Conservation (phyloP, 2,113 vertebrate genomes). For the Eublepharis macularius region DNA sequence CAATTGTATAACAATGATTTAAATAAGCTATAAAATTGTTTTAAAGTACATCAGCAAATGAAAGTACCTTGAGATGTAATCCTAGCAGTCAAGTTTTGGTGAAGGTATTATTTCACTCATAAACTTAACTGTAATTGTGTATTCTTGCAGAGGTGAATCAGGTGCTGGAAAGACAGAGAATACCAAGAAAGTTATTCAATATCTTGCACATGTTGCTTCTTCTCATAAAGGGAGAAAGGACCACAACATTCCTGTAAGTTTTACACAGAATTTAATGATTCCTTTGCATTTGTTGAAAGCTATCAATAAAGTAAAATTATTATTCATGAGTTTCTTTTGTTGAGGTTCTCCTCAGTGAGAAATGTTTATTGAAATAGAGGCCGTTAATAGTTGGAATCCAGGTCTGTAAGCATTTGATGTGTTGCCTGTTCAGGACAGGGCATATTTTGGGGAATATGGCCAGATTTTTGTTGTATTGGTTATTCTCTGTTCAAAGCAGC, state of each 20-base stretch:
- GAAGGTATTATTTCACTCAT: not conserved
- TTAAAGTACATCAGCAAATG: not conserved
- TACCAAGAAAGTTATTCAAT: conserved; percentile 99
- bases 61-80: not conserved
- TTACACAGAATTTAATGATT: not conserved
- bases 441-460: not conserved
- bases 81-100: not conserved
- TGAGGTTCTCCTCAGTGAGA: not conserved
- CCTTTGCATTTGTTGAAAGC: not conserved
- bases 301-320: not conserved
- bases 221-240: conserved; percentile 98
- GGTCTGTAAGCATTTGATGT: not conserved
- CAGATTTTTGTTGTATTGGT: not conserved
- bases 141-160: conserved; percentile 90
- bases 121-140: conserved; percentile 44
- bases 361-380: not conserved
- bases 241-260: conserved; percentile 96
- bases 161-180: conserved; percentile 99
- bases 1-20: not conserved
- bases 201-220: conserved; percentile 97
- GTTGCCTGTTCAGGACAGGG: not conserved
- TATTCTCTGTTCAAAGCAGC: not conserved
- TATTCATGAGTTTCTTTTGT: not conserved
- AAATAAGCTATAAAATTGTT: not conserved
- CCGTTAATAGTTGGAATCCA: not conserved